Conservation (phyloP, 2,888 invertebrate genomes). For the Dasypolia templi region DNA sequence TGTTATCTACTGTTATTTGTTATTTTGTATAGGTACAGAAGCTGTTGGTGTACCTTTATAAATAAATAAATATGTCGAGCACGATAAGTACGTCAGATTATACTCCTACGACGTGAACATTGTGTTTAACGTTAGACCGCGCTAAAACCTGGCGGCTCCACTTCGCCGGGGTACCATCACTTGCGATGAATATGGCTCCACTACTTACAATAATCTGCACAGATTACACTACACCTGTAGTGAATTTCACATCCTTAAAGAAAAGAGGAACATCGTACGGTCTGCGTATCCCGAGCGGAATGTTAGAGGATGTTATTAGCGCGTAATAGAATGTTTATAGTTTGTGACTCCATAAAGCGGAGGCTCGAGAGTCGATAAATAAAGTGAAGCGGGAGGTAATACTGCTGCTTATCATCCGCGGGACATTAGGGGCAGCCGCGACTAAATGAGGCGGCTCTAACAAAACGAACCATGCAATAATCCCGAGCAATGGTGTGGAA, state of each 20-base stretch:
- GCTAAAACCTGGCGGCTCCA: conserved; percentile 17
- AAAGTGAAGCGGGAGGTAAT: conserved; percentile 6
- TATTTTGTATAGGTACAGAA: too few relatives aligned
- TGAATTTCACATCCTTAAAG: conserved; percentile 30
- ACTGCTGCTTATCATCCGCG: conserved; percentile 25
- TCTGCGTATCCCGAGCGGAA: conserved; percentile 24
- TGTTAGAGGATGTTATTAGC: conserved; percentile 13
- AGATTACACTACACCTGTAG: conserved; percentile 27
- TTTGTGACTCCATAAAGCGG: not conserved
- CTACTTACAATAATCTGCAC: conserved; percentile 47
- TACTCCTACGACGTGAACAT: conserved; percentile 28
- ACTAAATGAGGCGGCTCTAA: conserved; percentile 48
- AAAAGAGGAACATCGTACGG: conserved; percentile 15
- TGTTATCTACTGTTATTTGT: too few relatives aligned
- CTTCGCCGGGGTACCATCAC: conserved; percentile 30
- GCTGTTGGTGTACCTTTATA: too few relatives aligned
- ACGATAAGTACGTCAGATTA: conserved; percentile 11
- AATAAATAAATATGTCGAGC: not conserved
- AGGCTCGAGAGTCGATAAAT: conserved; percentile 11
- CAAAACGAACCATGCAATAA: conserved; percentile 36
- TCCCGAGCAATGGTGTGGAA: conserved; percentile 33
- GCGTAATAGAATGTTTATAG: conserved; percentile 24
- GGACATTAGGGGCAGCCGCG: conserved; percentile 32
- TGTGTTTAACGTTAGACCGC: conserved; percentile 20
- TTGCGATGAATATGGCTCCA: conserved; percentile 25